Evolutionary conservation across 2,888 invertebrate species (phyloP).

Genomic region (Parnassius orleans): DNA sequence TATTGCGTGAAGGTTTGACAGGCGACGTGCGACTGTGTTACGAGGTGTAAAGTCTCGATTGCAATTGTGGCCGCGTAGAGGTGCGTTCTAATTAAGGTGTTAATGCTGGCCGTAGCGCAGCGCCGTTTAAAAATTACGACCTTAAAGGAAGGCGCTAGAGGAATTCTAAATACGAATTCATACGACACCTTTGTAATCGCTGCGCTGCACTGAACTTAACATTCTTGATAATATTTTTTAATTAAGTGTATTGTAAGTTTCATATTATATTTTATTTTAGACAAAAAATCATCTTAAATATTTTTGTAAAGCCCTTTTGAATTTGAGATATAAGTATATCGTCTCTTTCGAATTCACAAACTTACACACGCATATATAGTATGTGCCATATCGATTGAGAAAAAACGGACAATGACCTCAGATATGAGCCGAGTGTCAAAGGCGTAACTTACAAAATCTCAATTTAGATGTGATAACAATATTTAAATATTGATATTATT

Average conservation of each 20-base stretch:
- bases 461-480: too few species aligned
- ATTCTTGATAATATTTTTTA: not conserved
- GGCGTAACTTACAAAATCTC: too few species aligned
- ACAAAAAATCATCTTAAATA: not conserved
- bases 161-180: conserved; percentile 34
- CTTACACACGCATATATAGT: not conserved
- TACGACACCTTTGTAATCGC: not conserved
- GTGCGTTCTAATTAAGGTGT: conserved; percentile 64
- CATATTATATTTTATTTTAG: not conserved
- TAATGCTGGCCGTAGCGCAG: conserved; percentile 37
- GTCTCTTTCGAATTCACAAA: not conserved
- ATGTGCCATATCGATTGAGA: too few species aligned
- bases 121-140: conserved; percentile 38
- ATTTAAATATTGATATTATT: too few species aligned
- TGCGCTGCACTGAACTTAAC: not conserved
- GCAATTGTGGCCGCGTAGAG: conserved; percentile 43
- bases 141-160: conserved; percentile 29
- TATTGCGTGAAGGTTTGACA: conserved; percentile 23
- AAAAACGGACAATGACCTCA: too few species aligned
- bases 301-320: not conserved
- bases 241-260: not conserved
- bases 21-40: conserved; percentile 25
- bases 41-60: conserved; percentile 34
- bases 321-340: not conserved
- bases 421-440: too few species aligned